A percentile compares a stretch with the other conserved stretches of the same genome.
Conservation (phyloP, 2,888 invertebrate species). For the Zootermopsis nevadensis region DNA sequence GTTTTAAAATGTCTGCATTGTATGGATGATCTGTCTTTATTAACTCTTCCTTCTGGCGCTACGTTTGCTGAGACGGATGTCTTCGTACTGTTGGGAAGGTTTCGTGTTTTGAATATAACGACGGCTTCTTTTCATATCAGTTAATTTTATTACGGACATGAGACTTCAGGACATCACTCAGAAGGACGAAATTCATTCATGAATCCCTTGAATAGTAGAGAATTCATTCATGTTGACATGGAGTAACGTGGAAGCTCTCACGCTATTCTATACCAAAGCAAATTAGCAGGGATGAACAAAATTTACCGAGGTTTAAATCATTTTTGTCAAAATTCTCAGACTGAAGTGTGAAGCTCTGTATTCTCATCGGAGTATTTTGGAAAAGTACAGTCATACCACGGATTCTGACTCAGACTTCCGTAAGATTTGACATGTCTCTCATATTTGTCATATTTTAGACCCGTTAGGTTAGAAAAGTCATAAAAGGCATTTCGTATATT, state of each 20-base stretch:
- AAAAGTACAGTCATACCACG: too few relatives aligned
- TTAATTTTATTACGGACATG: background rate
- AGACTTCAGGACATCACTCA: background rate
- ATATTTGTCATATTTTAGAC: too few relatives aligned
- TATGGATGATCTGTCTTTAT: background rate
- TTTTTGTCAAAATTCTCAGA: too few relatives aligned
- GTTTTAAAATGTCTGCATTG: background rate
- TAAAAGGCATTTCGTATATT: too few relatives aligned
- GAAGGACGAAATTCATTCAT: background rate
- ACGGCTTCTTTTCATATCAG: background rate
- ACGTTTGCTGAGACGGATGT: background rate
- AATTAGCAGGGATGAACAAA: background rate
- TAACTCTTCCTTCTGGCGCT: background rate
- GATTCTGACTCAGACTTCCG: too few relatives aligned
- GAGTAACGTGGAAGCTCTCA: constrained; percentile 2
- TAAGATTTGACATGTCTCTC: too few relatives aligned
- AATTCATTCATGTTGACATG: background rate
- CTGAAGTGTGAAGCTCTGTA: too few relatives aligned
- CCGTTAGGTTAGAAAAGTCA: too few relatives aligned
- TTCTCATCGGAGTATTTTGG: too few relatives aligned
- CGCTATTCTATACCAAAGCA: background rate
- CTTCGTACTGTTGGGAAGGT: background rate
- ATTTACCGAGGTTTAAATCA: too few relatives aligned
- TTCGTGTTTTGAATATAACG: constrained; percentile 1
- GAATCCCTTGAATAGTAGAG: background rate